phyloP scores from a whole-genome alignment of 1,140 invertebrate species.

The Olivierus martensii region DNA sequence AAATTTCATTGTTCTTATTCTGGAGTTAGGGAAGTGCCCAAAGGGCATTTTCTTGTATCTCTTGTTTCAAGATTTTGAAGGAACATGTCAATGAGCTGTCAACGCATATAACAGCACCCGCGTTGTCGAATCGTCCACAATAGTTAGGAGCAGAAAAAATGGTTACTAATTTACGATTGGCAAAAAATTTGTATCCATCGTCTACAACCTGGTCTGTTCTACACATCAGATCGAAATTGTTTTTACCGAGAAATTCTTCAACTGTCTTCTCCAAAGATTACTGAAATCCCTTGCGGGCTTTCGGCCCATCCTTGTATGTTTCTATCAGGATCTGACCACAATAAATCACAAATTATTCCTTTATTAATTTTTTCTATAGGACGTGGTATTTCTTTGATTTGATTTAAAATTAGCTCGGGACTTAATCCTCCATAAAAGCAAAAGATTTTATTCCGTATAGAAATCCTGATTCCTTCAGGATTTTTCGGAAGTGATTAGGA shows the following conservation, averaged over 20 bases:
- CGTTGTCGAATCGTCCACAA: slow-evolving; percentile 98
- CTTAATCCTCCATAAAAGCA: slow-evolving; percentile 97
- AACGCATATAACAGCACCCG: slow-evolving; percentile 80
- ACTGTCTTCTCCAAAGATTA: slow-evolving; percentile 99
- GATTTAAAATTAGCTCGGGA: slow-evolving; percentile 96
- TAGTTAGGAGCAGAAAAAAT: slow-evolving; percentile 99
- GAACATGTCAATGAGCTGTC: no score
- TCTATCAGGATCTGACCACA: slow-evolving; percentile 83
- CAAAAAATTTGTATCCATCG: slow-evolving; percentile 99
- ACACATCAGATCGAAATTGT: slow-evolving; percentile 92
- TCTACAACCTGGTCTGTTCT: slow-evolving; percentile 98
- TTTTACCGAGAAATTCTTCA: slow-evolving; percentile 98
- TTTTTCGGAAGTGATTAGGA: no score
- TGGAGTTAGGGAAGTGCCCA: no score
- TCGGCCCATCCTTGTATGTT: slow-evolving; percentile 96
- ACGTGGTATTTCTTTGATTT: slow-evolving; percentile 93
- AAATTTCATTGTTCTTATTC: no score
- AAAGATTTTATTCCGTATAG: slow-evolving; percentile 70
- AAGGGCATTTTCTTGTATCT: no score
- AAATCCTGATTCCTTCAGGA: no score
- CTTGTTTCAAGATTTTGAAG: no score
- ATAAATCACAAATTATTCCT: slow-evolving; percentile 77
- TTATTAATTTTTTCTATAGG: slow-evolving; percentile 79
- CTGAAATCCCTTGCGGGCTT: slow-evolving; percentile 88
- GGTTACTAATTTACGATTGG: slow-evolving; percentile 96